Base-by-base conservation (phyloP, 1,140 invertebrate species). In the Diabrotica virgifera region DNA sequence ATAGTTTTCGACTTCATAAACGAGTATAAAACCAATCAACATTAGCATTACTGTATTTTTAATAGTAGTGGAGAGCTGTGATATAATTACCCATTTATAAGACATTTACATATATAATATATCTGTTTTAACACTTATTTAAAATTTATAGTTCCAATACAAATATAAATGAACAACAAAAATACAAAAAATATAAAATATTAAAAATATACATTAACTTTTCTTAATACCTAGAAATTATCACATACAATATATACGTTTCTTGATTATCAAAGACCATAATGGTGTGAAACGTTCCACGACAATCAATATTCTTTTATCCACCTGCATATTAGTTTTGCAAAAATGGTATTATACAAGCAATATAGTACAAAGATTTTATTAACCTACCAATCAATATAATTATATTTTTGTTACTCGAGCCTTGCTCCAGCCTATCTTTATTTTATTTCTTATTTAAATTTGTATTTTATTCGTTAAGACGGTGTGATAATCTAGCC, bases 231-330 rank as follows among this genome's bases (percentile, higher is more conserved):
- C 61, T 69, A 66, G 59, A 63, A 61, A 69, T 63, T 63, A 63
- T 69, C 59, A 65, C 63, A 65, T 65, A 64, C 59, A 65, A 67
- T 59, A 66, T 65, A 69, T 56, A 55, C n/a, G n/a, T 59, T 63
- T 54, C 35, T 59, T 65, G 37, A 64, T 57, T 52, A 56, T 60
- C 52, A 46, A 24, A 53, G 38, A 59, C 54, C 11, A 46, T 55
- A 46, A 46, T 10, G 8, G n/a, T 46, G 40, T 46, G 24, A 24
- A 24, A 24, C 24, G 24, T 24, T 24, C 24, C 24, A 24, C 24
- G 24, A 24, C 38, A 50, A 52, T 58, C 12, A 64, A 36, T 14
- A 37, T 62, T n/a, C n/a, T n/a, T n/a, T 59, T 36, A 61, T 46
- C 46, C 51, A 55, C 52, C 13, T 24, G 24, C 24, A 24, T 24